Base-by-base conservation (phyloP, 2,113 vertebrate genomes). In the Symphodus melops region DNA sequence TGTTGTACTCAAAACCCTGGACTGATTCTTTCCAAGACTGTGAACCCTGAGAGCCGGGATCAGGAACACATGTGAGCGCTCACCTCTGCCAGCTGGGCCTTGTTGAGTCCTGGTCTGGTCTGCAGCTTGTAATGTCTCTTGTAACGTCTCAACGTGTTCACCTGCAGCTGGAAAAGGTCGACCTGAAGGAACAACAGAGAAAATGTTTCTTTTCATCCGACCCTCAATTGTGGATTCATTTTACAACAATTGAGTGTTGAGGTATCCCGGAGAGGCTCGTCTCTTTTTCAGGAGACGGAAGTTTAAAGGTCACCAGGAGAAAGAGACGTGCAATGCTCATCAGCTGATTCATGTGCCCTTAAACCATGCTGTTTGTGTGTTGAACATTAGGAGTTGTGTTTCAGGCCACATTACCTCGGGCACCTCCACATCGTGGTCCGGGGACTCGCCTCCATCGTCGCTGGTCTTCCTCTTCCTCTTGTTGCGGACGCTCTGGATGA, bases 401-500 rank as follows among this genome's bases (percentile, higher is more conserved):
- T 64, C 3, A 8, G 48, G 9, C 28, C 4, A 17, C 0, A 11
- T 91, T 88, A 99, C 98, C 97, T 99, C 98, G 0, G 98, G 98
- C 20, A 97, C 96, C 83, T 99, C 98, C 0, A 95, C 95, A 0
- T 99, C 98, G 0, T 99, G 98, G 69, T 99, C 98, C 2, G 98
- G 98, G 62, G 98, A 99, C 60, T 99, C 98, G 17, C 97, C 98
- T 0, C 98, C 98, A 4, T 99, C 98, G 19, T 99, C 98, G 0
- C 98, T 99, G 0, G 97, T 97, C 94, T 99, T 99, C 83, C 98
- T 95, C 95, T 99, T 99, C 73, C 98, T 96, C 92, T 99, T 99
- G 90, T 98, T 99, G 76, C 98, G 95, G 52, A 99, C 97, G 4
- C 98, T 99, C 77, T 99, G 98, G 85, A 99, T 99, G 93, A 98